Base-by-base conservation (phyloP, 2,888 invertebrate genomes). In the Mythimna pallens region DNA sequence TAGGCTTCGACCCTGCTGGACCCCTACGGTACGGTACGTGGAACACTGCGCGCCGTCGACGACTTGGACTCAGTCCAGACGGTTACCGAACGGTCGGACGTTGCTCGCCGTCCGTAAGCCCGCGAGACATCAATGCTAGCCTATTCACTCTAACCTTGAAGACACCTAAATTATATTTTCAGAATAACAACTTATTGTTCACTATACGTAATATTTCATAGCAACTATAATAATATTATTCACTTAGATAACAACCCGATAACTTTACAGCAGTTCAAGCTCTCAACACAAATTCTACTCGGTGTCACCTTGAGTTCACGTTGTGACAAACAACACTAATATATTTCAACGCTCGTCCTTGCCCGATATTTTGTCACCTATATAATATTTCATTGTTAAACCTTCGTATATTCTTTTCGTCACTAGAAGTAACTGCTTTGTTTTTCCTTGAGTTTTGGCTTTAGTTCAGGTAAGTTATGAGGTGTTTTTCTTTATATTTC, bases 301-400 rank as follows among this genome's bases (percentile, higher is more conserved):
- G 40, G 36, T 36, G 58, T 81, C 63, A 75, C 81, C 81, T 76
- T 76, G 65, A 55, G 65, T 40, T 36, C 34, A 43, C 57, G 30
- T 25, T 0, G 30, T 75, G 43, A 77, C 66, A 77, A 77, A 81
- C 76, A 77, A 81, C 52, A 62, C 34, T 40, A 52, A 81, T 75
- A 81, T 76, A 77, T 65, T 76, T 76, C 12, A 62, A 58, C 17
- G 34, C 7, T 12, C n/a, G 55, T 22, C 76, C 81, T 77, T 54
- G 76, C 10, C 12, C 17, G 43, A 71, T 36, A 78, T 79, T 70
- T 78, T 43, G 58, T 58, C 17, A 20, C 70, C 55, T n/a, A 12
- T 65, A 65, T 55, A n/a, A 61, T 79, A 71, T 65, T 80, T 76
- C 65, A 75, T 43, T 36, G 34, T 40, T 14, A 25, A 65, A 70